Conservation (phyloP, 2,797 vertebrate genomes). For the Acanthurus tractus region DNA sequence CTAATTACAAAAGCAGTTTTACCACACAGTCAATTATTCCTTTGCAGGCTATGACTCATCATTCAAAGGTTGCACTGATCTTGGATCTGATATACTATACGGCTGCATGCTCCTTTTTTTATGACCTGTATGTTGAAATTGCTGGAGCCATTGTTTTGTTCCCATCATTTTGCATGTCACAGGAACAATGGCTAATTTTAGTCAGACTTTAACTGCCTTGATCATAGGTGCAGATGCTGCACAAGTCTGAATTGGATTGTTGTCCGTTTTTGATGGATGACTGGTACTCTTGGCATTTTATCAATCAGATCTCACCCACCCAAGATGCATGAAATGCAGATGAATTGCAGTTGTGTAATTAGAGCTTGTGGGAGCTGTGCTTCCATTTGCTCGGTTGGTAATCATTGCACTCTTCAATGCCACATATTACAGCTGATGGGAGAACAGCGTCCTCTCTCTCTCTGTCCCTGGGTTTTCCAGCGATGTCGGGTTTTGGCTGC, state of each 20-base stretch:
- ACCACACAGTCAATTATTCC: background rate
- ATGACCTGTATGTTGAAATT: background rate
- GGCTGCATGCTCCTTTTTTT: background rate
- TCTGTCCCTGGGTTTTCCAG: background rate
- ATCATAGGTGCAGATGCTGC: background rate
- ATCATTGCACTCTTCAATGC: background rate
- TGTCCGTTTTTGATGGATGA: background rate
- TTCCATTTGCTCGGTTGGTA: background rate
- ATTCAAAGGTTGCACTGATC: no score
- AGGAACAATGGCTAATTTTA: background rate
- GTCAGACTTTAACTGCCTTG: background rate
- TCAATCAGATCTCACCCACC: background rate
- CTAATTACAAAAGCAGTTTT: background rate
- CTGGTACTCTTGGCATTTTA: background rate
- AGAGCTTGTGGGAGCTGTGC: no score
- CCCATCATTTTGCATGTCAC: background rate
- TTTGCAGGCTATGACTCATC: background rate
- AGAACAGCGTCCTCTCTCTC: conserved; percentile 2
- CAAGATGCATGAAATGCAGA: no score
- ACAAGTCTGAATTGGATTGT: background rate
- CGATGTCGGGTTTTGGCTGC: conserved; percentile 25
- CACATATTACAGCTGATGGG: background rate
- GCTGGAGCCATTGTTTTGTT: background rate
- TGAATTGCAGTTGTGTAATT: no score
- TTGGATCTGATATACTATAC: background rate